Base-by-base conservation (phyloP, 2,113 vertebrate genomes). In the Rana temporaria region DNA sequence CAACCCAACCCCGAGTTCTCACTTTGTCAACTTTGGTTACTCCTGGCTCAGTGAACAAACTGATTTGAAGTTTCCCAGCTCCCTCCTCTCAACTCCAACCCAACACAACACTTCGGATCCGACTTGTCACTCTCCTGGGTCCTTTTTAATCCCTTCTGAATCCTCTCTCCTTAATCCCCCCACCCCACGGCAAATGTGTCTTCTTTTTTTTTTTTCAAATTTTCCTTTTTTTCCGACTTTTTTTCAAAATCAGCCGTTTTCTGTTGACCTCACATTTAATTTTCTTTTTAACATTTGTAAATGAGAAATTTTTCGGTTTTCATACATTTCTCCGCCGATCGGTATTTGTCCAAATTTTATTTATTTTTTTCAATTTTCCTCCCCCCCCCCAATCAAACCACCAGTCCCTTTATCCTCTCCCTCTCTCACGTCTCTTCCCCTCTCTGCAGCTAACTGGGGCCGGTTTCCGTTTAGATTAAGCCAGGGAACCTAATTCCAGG, bases 401-500 rank as follows among this genome's bases (percentile, higher is more conserved):
- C 76, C 84, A 63, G 19, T 76, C 26, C 26, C 87, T 78, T 24
- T 68, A 20, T 77, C 48, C 57, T 26, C 72, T 60, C 52, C 26
- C 30, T 86, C 86, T 89, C 86, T 68, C 78, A 62, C 60, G 81
- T 84, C 81, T 81, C 84, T 86, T 86, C 70, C 89, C 87, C 87
- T 84, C 88, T 86, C 89, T 87, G 62, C 83, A 55, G 20, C 77
- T 83, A 85, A 87, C 85, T 89, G 87, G 87, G n/a, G 87, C 90
- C 89, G 93, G 94, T 94, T 95, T 95, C 95, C 95, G 93, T 93
- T 96, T 92, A 96, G 95, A 97, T 96, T 96, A 97, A 96, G 94
- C 95, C 96, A 91, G 90, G 95, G 96, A 94, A 96, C 95, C 96
- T 97, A 96, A 97, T 97, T 96, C 96, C 93, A 94, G 95, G 95